Conservation (phyloP, 1,140 invertebrate species). For the Phymorhynchus buccinoides region DNA sequence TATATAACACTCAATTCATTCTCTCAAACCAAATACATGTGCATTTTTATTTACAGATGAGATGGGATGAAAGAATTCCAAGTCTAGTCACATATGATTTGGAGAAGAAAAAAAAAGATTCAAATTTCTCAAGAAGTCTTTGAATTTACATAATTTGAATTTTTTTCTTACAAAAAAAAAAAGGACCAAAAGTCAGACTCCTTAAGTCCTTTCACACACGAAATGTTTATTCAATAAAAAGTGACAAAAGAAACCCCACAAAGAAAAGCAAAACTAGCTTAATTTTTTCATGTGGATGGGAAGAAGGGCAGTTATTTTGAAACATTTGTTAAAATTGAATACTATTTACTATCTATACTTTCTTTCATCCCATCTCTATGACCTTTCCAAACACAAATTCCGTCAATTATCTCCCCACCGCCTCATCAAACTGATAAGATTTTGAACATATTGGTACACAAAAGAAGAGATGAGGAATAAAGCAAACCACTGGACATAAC, state of each 20-base stretch:
- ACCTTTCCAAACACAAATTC: background rate
- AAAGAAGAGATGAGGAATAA: background rate
- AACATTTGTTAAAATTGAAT: background rate
- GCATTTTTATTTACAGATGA: slow-evolving; percentile 5
- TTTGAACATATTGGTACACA: too few relatives aligned
- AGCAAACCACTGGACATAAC: background rate
- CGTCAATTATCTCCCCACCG: background rate
- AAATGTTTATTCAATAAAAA: too few relatives aligned
- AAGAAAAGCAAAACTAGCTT: background rate
- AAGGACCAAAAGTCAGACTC: too few relatives aligned
- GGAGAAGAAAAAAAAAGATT: background rate
- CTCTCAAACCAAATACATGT: background rate
- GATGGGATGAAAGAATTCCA: background rate
- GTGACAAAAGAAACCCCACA: too few relatives aligned
- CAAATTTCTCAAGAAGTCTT: background rate
- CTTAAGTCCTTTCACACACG: too few relatives aligned
- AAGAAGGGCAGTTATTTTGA: background rate
- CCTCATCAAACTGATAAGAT: too few relatives aligned
- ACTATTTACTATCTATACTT: too few relatives aligned
- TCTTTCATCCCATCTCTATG: background rate
- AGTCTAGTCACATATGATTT: background rate
- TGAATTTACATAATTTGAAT: too few relatives aligned
- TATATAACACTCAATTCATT: background rate
- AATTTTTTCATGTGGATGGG: background rate
- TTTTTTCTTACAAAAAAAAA: too few relatives aligned